Evolutionary conservation across 1,140 invertebrate species (phyloP).

Genomic region (Lordiphosa clarofinis): DNA sequence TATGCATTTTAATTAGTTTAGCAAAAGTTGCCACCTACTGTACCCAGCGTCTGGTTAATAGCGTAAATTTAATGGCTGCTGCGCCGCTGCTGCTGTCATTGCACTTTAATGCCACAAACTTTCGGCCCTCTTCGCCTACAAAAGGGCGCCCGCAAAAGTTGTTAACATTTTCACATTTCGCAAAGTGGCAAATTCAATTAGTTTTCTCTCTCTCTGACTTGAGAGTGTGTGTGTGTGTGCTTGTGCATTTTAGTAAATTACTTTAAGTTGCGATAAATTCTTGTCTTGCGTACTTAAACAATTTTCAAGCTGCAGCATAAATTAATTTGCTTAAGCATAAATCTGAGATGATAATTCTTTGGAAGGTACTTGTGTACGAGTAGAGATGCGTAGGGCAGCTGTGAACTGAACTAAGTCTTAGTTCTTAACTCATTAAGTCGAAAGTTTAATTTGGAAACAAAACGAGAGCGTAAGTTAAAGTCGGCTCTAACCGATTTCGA

Average conservation of each 20-base stretch:
- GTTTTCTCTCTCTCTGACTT: slow-evolving; percentile 25
- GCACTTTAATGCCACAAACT: slow-evolving; percentile 56
- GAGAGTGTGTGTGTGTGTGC: background rate
- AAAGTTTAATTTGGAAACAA: no score
- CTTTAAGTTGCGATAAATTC: slow-evolving; percentile 60
- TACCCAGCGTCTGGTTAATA: slow-evolving; percentile 65
- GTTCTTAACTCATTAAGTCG: no score
- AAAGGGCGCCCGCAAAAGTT: slow-evolving; percentile 55
- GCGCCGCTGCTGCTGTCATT: slow-evolving; percentile 34
- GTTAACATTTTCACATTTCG: slow-evolving; percentile 72
- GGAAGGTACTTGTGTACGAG: no score
- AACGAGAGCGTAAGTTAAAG: no score
- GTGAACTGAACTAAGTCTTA: no score
- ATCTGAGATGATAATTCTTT: slow-evolving; percentile 53
- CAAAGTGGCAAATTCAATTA: slow-evolving; percentile 74
- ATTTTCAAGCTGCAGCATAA: slow-evolving; percentile 55
- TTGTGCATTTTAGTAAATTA: slow-evolving; percentile 60
- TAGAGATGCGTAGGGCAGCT: background rate
- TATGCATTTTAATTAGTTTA: slow-evolving; percentile 77
- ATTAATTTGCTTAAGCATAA: slow-evolving; percentile 70
- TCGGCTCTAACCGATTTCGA: no score
- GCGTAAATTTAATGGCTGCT: slow-evolving; percentile 63
- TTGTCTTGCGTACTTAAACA: slow-evolving; percentile 56
- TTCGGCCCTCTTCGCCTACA: slow-evolving; percentile 1
- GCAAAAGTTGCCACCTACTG: slow-evolving; percentile 53